Percentiles rank a stretch among this genome's conserved stretches.
Conservation (phyloP, 2,888 invertebrate genomes). For the Liodrosophila aerea region DNA sequence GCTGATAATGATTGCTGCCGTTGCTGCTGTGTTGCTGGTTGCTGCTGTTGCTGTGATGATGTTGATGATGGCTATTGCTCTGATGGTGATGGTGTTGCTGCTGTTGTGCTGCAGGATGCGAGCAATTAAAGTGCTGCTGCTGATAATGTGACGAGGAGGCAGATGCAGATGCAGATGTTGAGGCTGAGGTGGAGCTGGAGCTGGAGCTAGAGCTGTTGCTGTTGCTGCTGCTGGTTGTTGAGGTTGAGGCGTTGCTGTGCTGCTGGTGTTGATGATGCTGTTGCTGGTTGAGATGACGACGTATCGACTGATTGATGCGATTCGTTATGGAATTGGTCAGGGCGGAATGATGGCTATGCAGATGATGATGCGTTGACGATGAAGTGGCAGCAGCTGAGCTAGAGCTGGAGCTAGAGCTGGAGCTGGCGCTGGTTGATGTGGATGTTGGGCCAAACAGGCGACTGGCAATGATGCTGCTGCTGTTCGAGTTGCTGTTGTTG, state of each 20-base stretch:
- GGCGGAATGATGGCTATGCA: slow-evolving; percentile 66
- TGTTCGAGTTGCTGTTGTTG: slow-evolving; percentile 43
- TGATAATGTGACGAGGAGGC: slow-evolving; percentile 50
- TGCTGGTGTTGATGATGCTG: slow-evolving; percentile 64
- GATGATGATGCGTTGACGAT: slow-evolving; percentile 54
- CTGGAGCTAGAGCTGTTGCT: slow-evolving; percentile 29
- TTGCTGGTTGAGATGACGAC: slow-evolving; percentile 79
- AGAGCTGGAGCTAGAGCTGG: no score
- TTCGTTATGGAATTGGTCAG: slow-evolving; percentile 80
- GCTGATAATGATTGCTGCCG: slow-evolving; percentile 40
- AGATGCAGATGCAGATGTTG: slow-evolving; percentile 29
- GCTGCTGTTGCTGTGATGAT: slow-evolving; percentile 44
- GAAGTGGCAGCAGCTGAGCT: slow-evolving; percentile 43
- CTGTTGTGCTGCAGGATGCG: slow-evolving; percentile 64
- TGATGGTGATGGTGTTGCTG: slow-evolving; percentile 47
- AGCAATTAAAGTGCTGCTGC: slow-evolving; percentile 59
- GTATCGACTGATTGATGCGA: slow-evolving; percentile 80
- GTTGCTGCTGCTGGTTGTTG: slow-evolving; percentile 41
- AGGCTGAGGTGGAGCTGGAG: slow-evolving; percentile 29
- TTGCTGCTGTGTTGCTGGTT: slow-evolving; percentile 52
- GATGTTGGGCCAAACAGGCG: slow-evolving; percentile 71
- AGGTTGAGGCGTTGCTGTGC: slow-evolving; percentile 26
- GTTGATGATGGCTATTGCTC: slow-evolving; percentile 38
- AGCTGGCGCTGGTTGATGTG: slow-evolving; percentile 41
- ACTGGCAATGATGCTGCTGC: slow-evolving; percentile 78